phyloP scores from a whole-genome alignment of 2,113 vertebrate species.

The Pyxicephalus adspersus region DNA sequence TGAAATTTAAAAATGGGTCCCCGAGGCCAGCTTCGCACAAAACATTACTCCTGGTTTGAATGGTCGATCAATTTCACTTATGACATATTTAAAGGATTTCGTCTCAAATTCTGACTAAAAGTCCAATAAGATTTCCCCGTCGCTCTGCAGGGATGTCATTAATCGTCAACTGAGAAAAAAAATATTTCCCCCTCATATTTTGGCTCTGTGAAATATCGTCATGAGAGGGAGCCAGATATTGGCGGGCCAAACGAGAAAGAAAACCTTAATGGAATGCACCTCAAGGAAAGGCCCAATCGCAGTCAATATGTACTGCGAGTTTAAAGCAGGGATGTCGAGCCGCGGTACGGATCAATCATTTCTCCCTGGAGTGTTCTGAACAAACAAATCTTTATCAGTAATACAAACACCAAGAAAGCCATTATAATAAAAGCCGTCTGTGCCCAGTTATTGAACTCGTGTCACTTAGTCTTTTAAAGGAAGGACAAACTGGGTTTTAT shows the following conservation, averaged over 20 bases:
- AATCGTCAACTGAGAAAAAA: neutral
- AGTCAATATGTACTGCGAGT: conserved; percentile 41
- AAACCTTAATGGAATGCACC: conserved; percentile 31
- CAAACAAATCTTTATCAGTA: conserved; percentile 48
- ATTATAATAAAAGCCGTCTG: conserved; percentile 29
- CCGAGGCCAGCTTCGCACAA: conserved; percentile 11
- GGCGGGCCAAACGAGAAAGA: neutral
- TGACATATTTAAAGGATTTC: conserved; percentile 46
- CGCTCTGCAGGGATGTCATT: conserved; percentile 23
- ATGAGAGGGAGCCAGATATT: neutral
- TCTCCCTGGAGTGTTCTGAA: conserved; percentile 33
- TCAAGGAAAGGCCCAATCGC: neutral
- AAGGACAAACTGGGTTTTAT: conserved; percentile 6
- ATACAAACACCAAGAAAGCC: conserved; percentile 28
- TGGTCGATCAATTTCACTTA: conserved; percentile 52
- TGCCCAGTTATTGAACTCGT: conserved; percentile 26
- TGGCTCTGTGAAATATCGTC: neutral
- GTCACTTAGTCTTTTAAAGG: conserved; percentile 36
- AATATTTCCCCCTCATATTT: neutral
- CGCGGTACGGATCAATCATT: conserved; percentile 34
- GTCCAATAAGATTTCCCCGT: conserved; percentile 25
- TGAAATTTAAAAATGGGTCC: conserved; percentile 5
- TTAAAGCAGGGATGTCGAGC: conserved; percentile 4
- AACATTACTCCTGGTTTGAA: conserved; percentile 20
- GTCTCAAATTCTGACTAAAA: conserved; percentile 21